These are phyloP conservation scores for Pristionchus entomophagus DNA, from an alignment of 2,888 invertebrate genomes.

Conservation along the genomic window DNA sequence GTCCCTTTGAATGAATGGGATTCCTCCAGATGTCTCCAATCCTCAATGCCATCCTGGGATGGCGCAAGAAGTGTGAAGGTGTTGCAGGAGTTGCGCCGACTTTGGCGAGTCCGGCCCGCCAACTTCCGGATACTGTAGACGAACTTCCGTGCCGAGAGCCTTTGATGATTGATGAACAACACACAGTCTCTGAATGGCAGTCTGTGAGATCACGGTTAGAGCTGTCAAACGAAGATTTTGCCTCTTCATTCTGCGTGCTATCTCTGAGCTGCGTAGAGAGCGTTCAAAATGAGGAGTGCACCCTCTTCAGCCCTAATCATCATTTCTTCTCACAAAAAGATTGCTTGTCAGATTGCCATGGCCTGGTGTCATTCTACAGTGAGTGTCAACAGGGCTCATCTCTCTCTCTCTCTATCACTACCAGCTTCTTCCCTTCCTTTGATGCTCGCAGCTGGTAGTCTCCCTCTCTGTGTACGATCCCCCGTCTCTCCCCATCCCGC, in stretches of 20 bases:
- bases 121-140: not conserved
- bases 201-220: too few species aligned
- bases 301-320: too few species aligned
- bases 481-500: too few species aligned
- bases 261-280: too few species aligned
- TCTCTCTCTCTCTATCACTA: not conserved
- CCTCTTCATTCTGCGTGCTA: too few species aligned
- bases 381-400: not conserved
- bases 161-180: too few species aligned
- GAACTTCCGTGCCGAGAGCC: not conserved
- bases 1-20: constrained; percentile 4
- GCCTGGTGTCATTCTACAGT: not conserved
- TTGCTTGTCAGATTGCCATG: not conserved
- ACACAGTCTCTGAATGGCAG: too few species aligned
- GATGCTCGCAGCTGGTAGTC: constrained; percentile 7
- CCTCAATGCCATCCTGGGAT: not conserved
- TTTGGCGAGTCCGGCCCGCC: not conserved
- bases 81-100: not conserved
- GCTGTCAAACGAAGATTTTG: too few species aligned
- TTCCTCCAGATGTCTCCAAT: not conserved
- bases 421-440: constrained; percentile 17
- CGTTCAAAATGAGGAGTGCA: too few species aligned
- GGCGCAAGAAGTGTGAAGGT: constrained; percentile 20
- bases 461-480: not conserved
- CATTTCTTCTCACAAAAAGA: too few species aligned